Evolutionary conservation across 2,888 invertebrate genomes (phyloP), one percentile per base, ranked within the genome.

Genomic region (Acanthoscelides obtectus): DNA sequence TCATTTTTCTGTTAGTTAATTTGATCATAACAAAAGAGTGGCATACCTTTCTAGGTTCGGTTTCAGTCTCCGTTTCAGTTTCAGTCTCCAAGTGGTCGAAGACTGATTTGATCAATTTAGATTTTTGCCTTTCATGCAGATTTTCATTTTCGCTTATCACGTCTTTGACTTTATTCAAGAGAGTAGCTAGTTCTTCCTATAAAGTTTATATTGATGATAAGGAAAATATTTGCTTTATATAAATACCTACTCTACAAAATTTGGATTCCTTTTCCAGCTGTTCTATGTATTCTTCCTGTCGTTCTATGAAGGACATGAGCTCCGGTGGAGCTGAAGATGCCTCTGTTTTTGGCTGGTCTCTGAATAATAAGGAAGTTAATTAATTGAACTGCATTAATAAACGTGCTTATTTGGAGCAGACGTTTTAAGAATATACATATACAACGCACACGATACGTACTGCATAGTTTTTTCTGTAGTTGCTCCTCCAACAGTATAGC

Each of bases 251-350:
- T 85, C 93, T 89, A 82, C 94, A 95, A 81, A 93, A 94, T 80
- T 92, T 92, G 64, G 94, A 94, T 86, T 95, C 95, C 77, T 92
- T 90, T 83, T 95, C 95, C 69, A 95, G 83, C 82, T 95, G 95
- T 75, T 94, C 93, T 69, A 95, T 95, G 80, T 95, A 95, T 79
- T 94, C 94, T 80, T 95, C 95, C 79, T 95, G 95, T 75, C 93
- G 91, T 84, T 94, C 93, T 68, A 95, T 93, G 80, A 94, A 95
- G 78, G 91, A 89, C 83, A 93, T 88, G 67, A 95, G 88, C 82
- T 95, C 94, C 19, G 91, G 91, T 78, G 92, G 86, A 79, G 90
- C 77, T 20, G 68, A 19, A 17, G 75, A 69, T 66, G 25, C 66
- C 21, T 81, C 81, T 67, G 77, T 72, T 72, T 80, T 80, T 25